phyloP scores from a whole-genome alignment of 2,888 invertebrate species.

The Disparrhopalites patrizii region DNA sequence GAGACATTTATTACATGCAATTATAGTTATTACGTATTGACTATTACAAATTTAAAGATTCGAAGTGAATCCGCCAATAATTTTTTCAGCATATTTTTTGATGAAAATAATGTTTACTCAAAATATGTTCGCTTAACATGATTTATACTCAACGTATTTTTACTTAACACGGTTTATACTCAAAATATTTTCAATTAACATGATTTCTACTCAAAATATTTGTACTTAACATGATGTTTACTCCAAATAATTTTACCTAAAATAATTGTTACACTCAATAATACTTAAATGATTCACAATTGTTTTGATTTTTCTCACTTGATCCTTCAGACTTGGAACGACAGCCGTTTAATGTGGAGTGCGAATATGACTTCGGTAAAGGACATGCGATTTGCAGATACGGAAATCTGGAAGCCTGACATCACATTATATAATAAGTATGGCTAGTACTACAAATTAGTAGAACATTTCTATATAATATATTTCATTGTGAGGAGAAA shows the following conservation, averaged over 20 bases:
- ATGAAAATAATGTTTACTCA: not conserved
- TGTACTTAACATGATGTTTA: slow-evolving; percentile 8
- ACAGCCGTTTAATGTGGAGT: slow-evolving; percentile 68
- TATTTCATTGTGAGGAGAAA: not conserved
- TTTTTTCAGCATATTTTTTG: too few relatives aligned
- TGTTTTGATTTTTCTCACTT: slow-evolving; percentile 20
- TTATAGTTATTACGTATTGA: too few relatives aligned
- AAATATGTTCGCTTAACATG: not conserved
- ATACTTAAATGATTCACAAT: too few relatives aligned
- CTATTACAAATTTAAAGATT: too few relatives aligned
- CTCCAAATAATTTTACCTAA: too few relatives aligned
- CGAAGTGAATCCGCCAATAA: too few relatives aligned
- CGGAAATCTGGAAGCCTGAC: slow-evolving; percentile 76
- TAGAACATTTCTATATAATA: not conserved
- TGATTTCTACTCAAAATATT: not conserved
- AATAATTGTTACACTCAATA: too few relatives aligned
- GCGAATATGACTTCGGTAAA: slow-evolving; percentile 62
- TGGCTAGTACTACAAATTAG: too few relatives aligned
- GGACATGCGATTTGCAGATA: slow-evolving; percentile 63
- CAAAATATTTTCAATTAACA: not conserved
- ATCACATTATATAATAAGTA: slow-evolving; percentile 63
- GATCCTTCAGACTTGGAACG: slow-evolving; percentile 64
- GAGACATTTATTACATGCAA: too few relatives aligned
- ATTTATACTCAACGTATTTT: not conserved
- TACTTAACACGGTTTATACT: not conserved